Conservation (phyloP, 2,888 invertebrate species). For the Cheilosia vulpina region DNA sequence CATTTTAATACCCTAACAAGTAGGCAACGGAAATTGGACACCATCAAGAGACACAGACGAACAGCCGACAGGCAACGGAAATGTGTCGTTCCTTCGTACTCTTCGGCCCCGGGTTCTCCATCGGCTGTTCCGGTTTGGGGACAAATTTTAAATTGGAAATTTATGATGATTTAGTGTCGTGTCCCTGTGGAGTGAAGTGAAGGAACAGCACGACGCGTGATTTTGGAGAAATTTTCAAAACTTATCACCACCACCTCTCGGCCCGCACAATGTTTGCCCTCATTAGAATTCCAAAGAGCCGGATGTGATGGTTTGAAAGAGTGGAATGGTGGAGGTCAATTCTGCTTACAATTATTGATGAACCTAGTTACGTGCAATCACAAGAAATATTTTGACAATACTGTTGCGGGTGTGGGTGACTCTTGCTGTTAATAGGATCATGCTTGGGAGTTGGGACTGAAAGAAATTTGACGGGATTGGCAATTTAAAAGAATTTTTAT, state of each 20-base stretch:
- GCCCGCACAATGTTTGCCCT: slow-evolving; percentile 30
- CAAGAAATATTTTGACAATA: no score
- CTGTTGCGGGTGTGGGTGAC: no score
- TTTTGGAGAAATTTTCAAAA: slow-evolving; percentile 31
- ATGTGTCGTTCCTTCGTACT: slow-evolving; percentile 11
- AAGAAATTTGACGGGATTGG: no score
- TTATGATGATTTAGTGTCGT: slow-evolving; percentile 70
- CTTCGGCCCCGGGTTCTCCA: not conserved
- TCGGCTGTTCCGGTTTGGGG: slow-evolving; percentile 29
- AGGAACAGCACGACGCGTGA: slow-evolving; percentile 25
- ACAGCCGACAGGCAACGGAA: slow-evolving; percentile 18
- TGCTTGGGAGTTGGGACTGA: no score
- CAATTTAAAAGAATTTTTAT: no score
- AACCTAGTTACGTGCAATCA: no score
- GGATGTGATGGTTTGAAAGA: not conserved
- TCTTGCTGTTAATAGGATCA: no score
- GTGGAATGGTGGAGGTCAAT: no score
- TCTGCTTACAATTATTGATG: no score
- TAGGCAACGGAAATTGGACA: slow-evolving; percentile 64
- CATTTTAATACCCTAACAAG: slow-evolving; percentile 52
- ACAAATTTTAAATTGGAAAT: slow-evolving; percentile 74
- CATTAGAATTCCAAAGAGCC: not conserved
- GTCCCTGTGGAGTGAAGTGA: slow-evolving; percentile 18
- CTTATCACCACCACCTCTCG: slow-evolving; percentile 5
- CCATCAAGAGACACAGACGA: slow-evolving; percentile 27